These are phyloP conservation scores for Tanypteryx hageni DNA, from an alignment of 2,888 invertebrate species.

Conservation along the genomic window DNA sequence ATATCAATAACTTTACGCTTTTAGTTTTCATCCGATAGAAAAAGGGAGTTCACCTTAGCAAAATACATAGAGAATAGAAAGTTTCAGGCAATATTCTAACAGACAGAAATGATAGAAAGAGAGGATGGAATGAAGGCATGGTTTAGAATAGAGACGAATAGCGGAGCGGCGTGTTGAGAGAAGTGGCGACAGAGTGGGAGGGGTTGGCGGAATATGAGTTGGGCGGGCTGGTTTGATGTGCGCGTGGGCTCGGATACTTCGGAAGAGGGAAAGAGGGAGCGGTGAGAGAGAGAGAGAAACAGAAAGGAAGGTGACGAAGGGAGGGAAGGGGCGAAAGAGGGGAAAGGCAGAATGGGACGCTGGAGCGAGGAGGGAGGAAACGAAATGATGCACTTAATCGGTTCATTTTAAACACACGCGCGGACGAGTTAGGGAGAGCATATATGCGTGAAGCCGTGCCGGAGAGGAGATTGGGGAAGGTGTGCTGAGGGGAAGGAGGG, in stretches of 20 bases:
- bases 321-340: neutral
- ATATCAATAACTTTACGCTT: too few relatives aligned
- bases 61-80: too few relatives aligned
- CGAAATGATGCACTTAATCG: conserved; percentile 56
- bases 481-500: neutral
- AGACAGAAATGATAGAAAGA: neutral
- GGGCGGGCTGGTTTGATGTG: conserved; percentile 36
- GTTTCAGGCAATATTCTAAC: too few relatives aligned
- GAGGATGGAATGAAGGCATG: neutral
- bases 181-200: neutral
- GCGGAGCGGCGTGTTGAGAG: neutral
- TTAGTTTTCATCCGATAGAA: too few relatives aligned
- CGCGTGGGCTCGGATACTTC: neutral
- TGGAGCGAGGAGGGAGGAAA: neutral
- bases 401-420: conserved; percentile 60
- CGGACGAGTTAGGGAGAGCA: conserved; percentile 32
- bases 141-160: conserved; percentile 4
- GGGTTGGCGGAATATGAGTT: neutral
- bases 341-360: neutral
- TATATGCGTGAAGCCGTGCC: conserved; percentile 50
- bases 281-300: neutral
- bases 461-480: neutral
- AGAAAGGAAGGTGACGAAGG: neutral
- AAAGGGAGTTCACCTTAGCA: too few relatives aligned
- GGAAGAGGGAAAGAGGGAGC: neutral